Evolutionary conservation across 2,797 vertebrate genomes (phyloP), one percentile per base, ranked within the genome.

Genomic region (Pseudochaenichthys georgianus): DNA sequence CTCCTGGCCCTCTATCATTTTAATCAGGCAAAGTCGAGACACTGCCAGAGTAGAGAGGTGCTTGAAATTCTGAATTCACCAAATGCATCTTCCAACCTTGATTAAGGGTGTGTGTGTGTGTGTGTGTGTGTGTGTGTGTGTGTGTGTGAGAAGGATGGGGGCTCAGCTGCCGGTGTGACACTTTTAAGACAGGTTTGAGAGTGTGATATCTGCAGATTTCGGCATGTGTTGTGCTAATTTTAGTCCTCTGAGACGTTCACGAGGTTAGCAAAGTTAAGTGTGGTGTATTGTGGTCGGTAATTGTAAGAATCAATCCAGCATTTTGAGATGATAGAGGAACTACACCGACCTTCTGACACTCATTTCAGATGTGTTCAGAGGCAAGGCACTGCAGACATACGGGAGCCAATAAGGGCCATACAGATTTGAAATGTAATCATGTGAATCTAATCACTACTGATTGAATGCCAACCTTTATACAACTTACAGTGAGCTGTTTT

Each of bases 11-110:
- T 89, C 89, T 88, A 91, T 93, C 87, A 91, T 93, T 94, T 93
- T 92, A 93, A 94, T 93, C 89, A 93, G 91, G 83, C 80, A 73
- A 80, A 90, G 89, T 86, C 82, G 80, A 89, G 88, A 87, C 87
- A 87, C 79, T 77, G 83, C 77, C 65, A 52, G 85, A 66, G 69
- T 61, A 70, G 87, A 93, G 90, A 93, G 88, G 86, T 92, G 82
- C 89, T 93, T 83, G 83, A 93, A 89, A 91, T 87, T 87, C 84
- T 11, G 73, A 81, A 88, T 89, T 91, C 83, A 74, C 82, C 70
- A 83, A 91, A 90, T 85, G 85, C 85, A 78, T 91, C 86, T 88
- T 85, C 78, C 86, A 88, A 81, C 81, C 84, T 89, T 94, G 91
- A 93, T 93, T 93, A 93, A 87, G 85, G 48, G 66, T 48, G 43